phyloP scores from a whole-genome alignment of 2,113 vertebrate genomes.

The Trichechus manatus region DNA sequence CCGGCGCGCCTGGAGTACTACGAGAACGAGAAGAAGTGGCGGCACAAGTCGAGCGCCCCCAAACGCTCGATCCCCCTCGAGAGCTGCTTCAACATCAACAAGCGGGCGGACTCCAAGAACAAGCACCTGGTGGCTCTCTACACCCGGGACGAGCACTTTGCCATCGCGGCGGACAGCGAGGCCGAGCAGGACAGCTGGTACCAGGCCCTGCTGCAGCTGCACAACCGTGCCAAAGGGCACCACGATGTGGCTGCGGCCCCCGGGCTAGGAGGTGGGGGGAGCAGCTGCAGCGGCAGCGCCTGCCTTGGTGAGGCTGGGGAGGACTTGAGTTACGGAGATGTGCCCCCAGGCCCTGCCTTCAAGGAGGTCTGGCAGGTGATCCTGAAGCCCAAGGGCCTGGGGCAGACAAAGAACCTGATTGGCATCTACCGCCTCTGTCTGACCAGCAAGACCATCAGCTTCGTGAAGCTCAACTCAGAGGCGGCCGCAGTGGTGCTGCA shows the following conservation, averaged over 20 bases:
- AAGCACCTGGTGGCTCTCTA: constrained; percentile 95
- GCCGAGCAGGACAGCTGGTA: constrained; percentile 94
- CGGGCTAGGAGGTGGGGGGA: constrained; percentile 77
- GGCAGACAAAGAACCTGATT: constrained; percentile 94
- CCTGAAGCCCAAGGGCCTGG: constrained; percentile 94
- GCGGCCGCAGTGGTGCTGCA: constrained; percentile 94
- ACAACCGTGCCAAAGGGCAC: constrained; percentile 92
- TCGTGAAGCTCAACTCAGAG: constrained; percentile 94
- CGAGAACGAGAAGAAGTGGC: constrained; percentile 96
- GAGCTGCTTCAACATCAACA: constrained; percentile 96
- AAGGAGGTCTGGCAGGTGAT: constrained; percentile 96
- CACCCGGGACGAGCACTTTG: constrained; percentile 95
- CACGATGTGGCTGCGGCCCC: constrained; percentile 86
- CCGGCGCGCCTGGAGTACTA: constrained; percentile 95
- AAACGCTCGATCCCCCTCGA: constrained; percentile 94
- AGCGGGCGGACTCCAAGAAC: constrained; percentile 95
- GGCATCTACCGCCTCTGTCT: constrained; percentile 96
- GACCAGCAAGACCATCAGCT: constrained; percentile 94
- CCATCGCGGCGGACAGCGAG: constrained; percentile 93
- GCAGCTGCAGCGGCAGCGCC: constrained; percentile 77
- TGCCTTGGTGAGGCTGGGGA: constrained; percentile 86
- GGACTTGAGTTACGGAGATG: constrained; percentile 90
- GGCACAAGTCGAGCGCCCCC: constrained; percentile 94
- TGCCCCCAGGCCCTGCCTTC: constrained; percentile 92
- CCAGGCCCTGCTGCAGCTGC: constrained; percentile 92